These are phyloP conservation scores for Egretta garzetta DNA, from an alignment of 2,113 vertebrate species.

Conservation along the genomic window DNA sequence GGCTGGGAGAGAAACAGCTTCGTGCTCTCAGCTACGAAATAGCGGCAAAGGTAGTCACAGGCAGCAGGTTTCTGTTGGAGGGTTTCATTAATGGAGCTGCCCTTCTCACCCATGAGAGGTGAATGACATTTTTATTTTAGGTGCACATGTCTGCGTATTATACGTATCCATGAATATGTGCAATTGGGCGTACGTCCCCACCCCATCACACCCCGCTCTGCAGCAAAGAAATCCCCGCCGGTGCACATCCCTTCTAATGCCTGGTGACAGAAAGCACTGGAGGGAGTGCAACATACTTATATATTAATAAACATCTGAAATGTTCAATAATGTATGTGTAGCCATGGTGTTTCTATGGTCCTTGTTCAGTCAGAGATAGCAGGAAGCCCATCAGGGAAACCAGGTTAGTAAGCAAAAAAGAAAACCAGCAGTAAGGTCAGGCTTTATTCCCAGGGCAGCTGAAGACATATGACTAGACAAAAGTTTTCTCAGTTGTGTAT, in stretches of 20 bases:
- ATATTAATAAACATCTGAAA: conserved; percentile 58
- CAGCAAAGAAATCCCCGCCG: not conserved
- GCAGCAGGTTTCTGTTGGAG: not conserved
- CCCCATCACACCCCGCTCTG: not conserved
- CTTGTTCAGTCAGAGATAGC: not conserved
- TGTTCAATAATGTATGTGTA: conserved; percentile 45
- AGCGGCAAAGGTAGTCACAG: not conserved
- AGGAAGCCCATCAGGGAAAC: not conserved
- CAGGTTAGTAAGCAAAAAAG: conserved; percentile 35
- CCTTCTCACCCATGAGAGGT: not conserved
- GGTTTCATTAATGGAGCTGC: not conserved
- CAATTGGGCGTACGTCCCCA: not conserved
- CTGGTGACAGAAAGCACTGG: conserved; percentile 39
- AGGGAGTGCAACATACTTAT: conserved; percentile 19
- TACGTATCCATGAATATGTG: not conserved
- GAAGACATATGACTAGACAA: not conserved
- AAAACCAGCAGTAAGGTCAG: not conserved
- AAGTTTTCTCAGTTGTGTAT: not conserved
- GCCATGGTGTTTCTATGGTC: not conserved
- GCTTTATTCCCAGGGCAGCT: not conserved
- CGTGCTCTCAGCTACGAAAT: not conserved
- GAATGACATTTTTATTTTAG: not conserved
- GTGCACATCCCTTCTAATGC: conserved; percentile 10
- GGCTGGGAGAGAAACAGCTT: not conserved
- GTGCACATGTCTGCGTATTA: not conserved